A percentile compares a stretch with the other conserved stretches of the same genome.
Evolutionary conservation across 2,113 vertebrate species (phyloP).

Genomic region (Chloebia gouldiae): DNA sequence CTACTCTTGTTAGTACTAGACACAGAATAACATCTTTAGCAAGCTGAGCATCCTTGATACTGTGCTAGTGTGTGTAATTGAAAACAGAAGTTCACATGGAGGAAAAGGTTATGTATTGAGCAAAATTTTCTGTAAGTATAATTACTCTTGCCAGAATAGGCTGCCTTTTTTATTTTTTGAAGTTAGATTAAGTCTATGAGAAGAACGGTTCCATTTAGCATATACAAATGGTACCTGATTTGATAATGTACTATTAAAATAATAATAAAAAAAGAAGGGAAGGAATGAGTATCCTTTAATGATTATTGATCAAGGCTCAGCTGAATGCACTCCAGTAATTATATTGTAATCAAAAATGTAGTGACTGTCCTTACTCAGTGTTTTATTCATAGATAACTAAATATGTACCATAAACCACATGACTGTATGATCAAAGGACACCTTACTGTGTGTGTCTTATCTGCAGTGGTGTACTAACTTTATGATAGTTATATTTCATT

Average conservation of each 20-base stretch:
- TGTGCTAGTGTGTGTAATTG: background rate
- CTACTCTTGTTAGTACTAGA: background rate
- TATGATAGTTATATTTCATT: background rate
- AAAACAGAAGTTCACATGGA: background rate
- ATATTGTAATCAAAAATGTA: conserved; percentile 40
- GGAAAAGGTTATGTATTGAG: background rate
- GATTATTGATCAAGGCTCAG: conserved; percentile 39
- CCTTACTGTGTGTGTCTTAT: background rate
- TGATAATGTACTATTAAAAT: background rate
- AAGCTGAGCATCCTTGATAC: background rate
- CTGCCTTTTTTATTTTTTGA: background rate
- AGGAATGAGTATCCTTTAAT: background rate
- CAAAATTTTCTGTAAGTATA: background rate
- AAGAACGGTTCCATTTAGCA: background rate
- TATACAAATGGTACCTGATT: background rate
- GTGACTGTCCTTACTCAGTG: conserved; percentile 40
- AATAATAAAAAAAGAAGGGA: background rate
- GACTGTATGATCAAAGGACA: conserved; percentile 56
- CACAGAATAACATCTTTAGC: background rate
- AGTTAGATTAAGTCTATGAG: background rate
- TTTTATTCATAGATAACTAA: conserved; percentile 55
- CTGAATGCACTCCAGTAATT: conserved; percentile 33
- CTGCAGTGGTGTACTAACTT: background rate
- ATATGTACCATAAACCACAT: conserved; percentile 31
- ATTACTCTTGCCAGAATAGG: background rate